Base-by-base conservation (phyloP, 2,888 invertebrate genomes). In the Clitarchus hookeri region DNA sequence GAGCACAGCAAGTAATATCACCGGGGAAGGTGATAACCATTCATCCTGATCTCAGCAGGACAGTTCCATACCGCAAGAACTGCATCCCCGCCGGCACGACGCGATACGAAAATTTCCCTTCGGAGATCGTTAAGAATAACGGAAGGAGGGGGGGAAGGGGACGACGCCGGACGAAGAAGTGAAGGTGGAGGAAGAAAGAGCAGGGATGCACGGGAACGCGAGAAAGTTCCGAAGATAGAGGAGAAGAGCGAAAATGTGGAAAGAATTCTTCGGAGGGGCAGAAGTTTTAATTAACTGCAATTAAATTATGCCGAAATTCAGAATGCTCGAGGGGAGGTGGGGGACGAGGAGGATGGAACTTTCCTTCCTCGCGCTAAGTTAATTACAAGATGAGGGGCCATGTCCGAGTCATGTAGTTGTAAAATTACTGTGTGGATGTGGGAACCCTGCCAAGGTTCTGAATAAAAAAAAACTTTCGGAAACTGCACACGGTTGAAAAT, bases 211-310 rank as follows among this genome's bases (percentile, higher is more conserved):
- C 65, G 65, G 16, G 26, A 36, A 44, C 83, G 65, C 19, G 65
- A 23, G 83, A 23, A 13, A 44, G 27, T 4, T 36, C 25, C 6
- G 53, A 48, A 26, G 84, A 13, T 12, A 19, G 84, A 25, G n/a
- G 84, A 25, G n/a, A 26, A 54, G 8, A 44, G 83, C 44, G n/a
- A 11, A n/a, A 54, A 54, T 11, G n/a, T n/a, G 48, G 84, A n/a
- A 48, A 84, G 84, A 84, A 54, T 48, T 84, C 44, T 54, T 53
- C 54, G 83, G 48, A 48, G 25, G 26, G 27, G 84, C n/a, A 48
- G n/a, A 84, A 84, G 53, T 84, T 84, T 84, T 84, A 84, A 84
- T 84, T 84, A 84, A 84, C 84, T 48, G 53, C 48, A 84, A 84
- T 84, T 84, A 84, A 53, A 53, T 84, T 84, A 84, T 84, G 84